A percentile compares a stretch with the other conserved stretches of the same genome.
phyloP scores from a whole-genome alignment of 2,888 invertebrate species.

The Heterodera filipjevi region DNA sequence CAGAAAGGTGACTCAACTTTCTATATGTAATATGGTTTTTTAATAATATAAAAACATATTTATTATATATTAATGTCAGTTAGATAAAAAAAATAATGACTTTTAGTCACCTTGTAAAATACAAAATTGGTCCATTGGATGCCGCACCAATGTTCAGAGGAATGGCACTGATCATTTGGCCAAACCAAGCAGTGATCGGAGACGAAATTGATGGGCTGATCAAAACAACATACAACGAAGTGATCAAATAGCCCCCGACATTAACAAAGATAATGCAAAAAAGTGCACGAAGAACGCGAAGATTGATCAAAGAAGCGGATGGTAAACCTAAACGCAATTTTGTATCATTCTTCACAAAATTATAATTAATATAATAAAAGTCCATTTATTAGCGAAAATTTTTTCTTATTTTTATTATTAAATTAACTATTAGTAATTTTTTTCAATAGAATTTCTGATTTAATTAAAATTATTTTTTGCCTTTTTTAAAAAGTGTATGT shows the following conservation, averaged over 20 bases:
- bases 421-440: too few relatives aligned
- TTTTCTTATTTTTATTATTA: too few relatives aligned
- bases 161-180: conserved; percentile 14
- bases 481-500: too few relatives aligned
- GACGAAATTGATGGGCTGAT: conserved; percentile 5
- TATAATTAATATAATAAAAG: background rate
- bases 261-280: background rate
- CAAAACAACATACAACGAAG: background rate
- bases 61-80: too few relatives aligned
- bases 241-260: background rate
- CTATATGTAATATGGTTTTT: too few relatives aligned
- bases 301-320: background rate
- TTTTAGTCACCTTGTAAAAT: background rate
- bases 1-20: too few relatives aligned
- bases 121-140: background rate
- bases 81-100: too few relatives aligned
- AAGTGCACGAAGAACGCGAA: background rate
- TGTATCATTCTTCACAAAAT: background rate
- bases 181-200: conserved; percentile 10
- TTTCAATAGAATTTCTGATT: too few relatives aligned
- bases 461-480: too few relatives aligned
- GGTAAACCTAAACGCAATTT: background rate
- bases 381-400: background rate
- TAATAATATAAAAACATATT: too few relatives aligned
- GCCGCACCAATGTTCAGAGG: background rate